Evolutionary conservation across 2,888 invertebrate genomes (phyloP).

Genomic region (Elmis aenea): DNA sequence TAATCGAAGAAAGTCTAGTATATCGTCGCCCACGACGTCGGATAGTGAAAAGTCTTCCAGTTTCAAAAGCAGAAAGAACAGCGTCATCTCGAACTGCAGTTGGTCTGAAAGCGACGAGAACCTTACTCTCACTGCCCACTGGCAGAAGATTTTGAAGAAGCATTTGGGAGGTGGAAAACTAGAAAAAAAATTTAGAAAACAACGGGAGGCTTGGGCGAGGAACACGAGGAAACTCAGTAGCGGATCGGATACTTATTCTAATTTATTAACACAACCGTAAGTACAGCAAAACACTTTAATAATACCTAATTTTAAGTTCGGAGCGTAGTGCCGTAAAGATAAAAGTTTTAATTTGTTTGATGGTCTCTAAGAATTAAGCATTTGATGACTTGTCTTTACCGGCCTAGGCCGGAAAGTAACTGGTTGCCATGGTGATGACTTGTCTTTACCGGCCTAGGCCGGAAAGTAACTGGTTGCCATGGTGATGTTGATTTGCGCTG

Average conservation of each 20-base stretch:
- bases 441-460: too few relatives aligned
- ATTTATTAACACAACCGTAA: slow-evolving; percentile 17
- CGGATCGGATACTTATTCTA: slow-evolving; percentile 32
- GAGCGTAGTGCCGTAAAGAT: too few relatives aligned
- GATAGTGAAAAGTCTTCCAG: slow-evolving; percentile 36
- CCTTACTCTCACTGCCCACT: slow-evolving; percentile 33
- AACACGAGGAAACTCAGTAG: slow-evolving; percentile 43
- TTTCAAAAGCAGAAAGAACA: slow-evolving; percentile 39
- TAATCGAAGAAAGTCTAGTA: slow-evolving; percentile 15
- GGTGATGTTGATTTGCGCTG: too few relatives aligned
- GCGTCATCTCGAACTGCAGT: slow-evolving; percentile 43
- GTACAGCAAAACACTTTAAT: slow-evolving; percentile 14
- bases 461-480: too few relatives aligned
- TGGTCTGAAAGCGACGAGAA: slow-evolving; percentile 44
- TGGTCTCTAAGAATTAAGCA: too few relatives aligned
- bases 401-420: too few relatives aligned
- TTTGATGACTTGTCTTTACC: too few relatives aligned
- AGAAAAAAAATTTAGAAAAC: slow-evolving; percentile 43
- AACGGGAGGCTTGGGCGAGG: slow-evolving; percentile 46
- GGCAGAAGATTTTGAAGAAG: slow-evolving; percentile 39
- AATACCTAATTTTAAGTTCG: too few relatives aligned
- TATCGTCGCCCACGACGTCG: slow-evolving; percentile 34
- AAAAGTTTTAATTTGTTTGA: not conserved
- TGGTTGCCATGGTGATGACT: too few relatives aligned
- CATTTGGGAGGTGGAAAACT: slow-evolving; percentile 39